Base-by-base conservation (phyloP, 2,113 vertebrate species). In the Passer montanus region DNA sequence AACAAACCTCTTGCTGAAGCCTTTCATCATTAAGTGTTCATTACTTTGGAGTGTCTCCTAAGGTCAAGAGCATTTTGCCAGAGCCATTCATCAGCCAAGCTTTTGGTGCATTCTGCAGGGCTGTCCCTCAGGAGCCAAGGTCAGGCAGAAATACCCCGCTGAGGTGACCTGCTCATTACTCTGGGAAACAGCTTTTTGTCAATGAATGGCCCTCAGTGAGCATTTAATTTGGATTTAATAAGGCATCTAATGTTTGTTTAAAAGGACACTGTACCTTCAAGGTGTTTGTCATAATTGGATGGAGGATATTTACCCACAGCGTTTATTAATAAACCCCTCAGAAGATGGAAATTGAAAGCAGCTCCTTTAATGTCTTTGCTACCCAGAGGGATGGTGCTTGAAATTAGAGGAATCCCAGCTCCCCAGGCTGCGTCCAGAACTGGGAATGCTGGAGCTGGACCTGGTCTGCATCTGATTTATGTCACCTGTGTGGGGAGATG, bases 231-330 rank as follows among this genome's bases (percentile, higher is more conserved):
- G 22, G 70, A 63, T 35, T 87, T 78, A 89, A 90, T 74, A 87
- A 91, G 94, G 62, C 83, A 30, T 68, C 74, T 58, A 72, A 73
- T 31, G 41, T 33, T 88, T 91, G 41, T 19, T 86, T 56, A 43
- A 78, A 92, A 92, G 82, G 90, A 92, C 79, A 66, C 74, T 23
- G 24, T 24, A 33, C 90, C 78, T 97, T 94, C 77, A 76, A 89
- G 89, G 66, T 93, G 83, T 85, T 96, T 73, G 92, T 84, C 58
- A 19, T 96, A 94, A 96, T 84, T 93, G 93, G 80, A 92, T 84
- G 73, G 92, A 67, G 84, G 70, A 75, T 94, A 58, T 97, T 96
- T 96, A 89, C 67, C 86, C 8, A 0, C n/a, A 3, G 76, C 44
- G 39, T 90, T 94, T 84, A 75, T 96, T 95, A 96, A 96, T 88